Percentiles rank a stretch among this genome's conserved stretches.
Evolutionary conservation across 2,888 invertebrate genomes (phyloP).

Genomic region (Caenorhabditis uteleia): DNA sequence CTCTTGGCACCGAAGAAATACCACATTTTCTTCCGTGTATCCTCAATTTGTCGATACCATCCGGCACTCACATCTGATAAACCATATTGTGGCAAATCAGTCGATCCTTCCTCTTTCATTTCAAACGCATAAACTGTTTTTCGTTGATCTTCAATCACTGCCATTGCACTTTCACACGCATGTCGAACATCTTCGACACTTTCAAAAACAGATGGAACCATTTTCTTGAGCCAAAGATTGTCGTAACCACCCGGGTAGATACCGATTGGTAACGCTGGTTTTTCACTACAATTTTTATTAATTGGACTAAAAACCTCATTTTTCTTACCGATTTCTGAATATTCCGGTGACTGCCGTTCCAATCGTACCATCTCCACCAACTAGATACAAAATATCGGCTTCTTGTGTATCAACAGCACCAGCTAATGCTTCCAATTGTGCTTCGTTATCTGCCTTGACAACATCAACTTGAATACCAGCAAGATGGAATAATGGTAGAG

Average conservation of each 20-base stretch:
- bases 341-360: slow-evolving; percentile 59
- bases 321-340: slow-evolving; percentile 39
- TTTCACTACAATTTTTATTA: slow-evolving; percentile 26
- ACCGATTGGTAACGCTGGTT: slow-evolving; percentile 56
- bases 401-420: slow-evolving; percentile 59
- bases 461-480: slow-evolving; percentile 65
- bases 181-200: slow-evolving; percentile 49
- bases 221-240: slow-evolving; percentile 46
- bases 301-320: background rate
- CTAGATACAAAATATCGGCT: slow-evolving; percentile 64
- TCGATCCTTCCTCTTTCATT: slow-evolving; percentile 12
- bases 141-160: slow-evolving; percentile 59
- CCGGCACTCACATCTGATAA: slow-evolving; percentile 58
- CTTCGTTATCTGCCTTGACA: slow-evolving; percentile 55
- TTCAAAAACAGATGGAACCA: slow-evolving; percentile 51
- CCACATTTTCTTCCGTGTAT: slow-evolving; percentile 63
- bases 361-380: slow-evolving; percentile 68
- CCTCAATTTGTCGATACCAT: slow-evolving; percentile 65
- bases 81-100: slow-evolving; percentile 31
- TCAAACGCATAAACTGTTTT: slow-evolving; percentile 27
- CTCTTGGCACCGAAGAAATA: slow-evolving; percentile 57
- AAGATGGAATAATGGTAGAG: slow-evolving; percentile 63
- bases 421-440: slow-evolving; percentile 57
- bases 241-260: slow-evolving; percentile 64
- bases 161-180: slow-evolving; percentile 66